Base-by-base conservation (phyloP, 2,113 vertebrate species). In the Oplegnathus fasciatus region DNA sequence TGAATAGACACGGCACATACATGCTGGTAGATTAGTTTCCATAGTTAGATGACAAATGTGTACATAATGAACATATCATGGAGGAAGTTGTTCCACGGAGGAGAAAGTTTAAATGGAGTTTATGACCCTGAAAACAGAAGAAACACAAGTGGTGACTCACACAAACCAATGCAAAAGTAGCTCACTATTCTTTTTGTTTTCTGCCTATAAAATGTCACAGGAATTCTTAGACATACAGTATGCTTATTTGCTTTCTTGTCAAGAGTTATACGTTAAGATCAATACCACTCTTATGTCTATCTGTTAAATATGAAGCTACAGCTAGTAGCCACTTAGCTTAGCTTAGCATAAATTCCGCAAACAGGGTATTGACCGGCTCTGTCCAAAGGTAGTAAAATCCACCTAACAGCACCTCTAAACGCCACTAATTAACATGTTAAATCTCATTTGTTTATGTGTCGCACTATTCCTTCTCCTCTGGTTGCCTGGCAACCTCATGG, bases 11-110 rank as follows among this genome's bases (percentile, higher is more conserved):
- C 20, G 42, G 60, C 22, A 61, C 20, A 54, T n/a, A 80, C 76
- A 57, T 71, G 68, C 8, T 40, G 37, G 24, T 68, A 46, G 67
- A 78, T 70, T 68, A 34, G 46, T 80, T 50, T 44, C n/a, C n/a
- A 79, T 64, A 50, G 74, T 82, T 62, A 8, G 20, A 70, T 55
- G 50, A 55, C 34, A 58, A 50, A 68, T 69, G 18, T 28, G 7
- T 57, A 75, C 26, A 57, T 22, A 55, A 20, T 68, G 6, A 46
- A 78, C 44, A 34, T 55, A 28, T 83, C 42, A 28, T 17, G 5
- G 34, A 79, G 10, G 74, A 68, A 58, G 26, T 30, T 72, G 7
- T 20, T 42, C 24, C 26, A 22, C 42, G 30, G 44, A 50, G 1
- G 1, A 9, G 65, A 83, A 64, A 65, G n/a, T 57, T 73, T 26